phyloP scores from a whole-genome alignment of 2,797 vertebrate species.

The Cynopterus sphinx region DNA sequence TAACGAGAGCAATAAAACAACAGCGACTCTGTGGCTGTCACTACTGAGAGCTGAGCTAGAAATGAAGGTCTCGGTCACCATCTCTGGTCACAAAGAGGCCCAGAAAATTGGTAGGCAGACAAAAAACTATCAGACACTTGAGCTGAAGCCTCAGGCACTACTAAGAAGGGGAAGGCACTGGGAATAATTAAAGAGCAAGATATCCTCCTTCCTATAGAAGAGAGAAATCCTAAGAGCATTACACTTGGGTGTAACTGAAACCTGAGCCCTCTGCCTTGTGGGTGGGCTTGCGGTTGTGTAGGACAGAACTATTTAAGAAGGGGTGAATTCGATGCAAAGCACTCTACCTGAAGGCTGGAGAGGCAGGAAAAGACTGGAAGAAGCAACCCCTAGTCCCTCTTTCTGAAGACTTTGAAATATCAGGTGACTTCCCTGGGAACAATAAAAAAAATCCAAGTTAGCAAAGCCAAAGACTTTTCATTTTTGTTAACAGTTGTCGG shows the following conservation, averaged over 20 bases:
- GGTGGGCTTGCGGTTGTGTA: accelerated
- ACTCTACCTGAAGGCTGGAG: neutral
- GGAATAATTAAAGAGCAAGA: neutral
- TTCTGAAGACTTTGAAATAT: neutral
- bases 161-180: neutral
- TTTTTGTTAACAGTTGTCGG: neutral
- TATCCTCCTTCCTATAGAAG: neutral
- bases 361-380: neutral
- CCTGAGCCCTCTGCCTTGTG: neutral
- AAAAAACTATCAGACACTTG: neutral
- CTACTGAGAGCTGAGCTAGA: neutral
- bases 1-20: neutral
- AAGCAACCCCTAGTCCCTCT: accelerated
- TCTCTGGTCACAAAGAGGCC: neutral
- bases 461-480: neutral
- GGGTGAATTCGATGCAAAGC: neutral
- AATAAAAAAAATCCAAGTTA: neutral
- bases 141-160: neutral
- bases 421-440: neutral
- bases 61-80: neutral
- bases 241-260: neutral
- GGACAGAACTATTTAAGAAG: neutral
- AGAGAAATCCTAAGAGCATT: neutral
- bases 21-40: neutral
- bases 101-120: neutral